phyloP scores from a whole-genome alignment of 2,797 vertebrate species.

The Pangasius mekongensis region DNA sequence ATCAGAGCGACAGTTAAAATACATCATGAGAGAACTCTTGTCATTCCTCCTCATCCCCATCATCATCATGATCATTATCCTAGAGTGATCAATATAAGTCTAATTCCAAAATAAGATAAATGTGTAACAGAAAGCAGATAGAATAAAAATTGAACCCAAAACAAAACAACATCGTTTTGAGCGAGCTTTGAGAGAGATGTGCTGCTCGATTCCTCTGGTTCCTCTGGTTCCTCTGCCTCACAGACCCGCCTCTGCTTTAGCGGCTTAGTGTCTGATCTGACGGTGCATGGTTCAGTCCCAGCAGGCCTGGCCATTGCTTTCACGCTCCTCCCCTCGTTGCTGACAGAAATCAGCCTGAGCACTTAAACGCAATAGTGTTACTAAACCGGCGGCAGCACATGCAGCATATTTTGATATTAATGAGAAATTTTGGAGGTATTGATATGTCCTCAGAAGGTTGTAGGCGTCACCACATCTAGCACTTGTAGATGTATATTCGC shows the following conservation, averaged over 20 bases:
- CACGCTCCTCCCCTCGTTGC: background rate
- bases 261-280: background rate
- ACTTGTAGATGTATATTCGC: background rate
- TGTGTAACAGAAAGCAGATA: background rate
- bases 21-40: background rate
- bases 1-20: background rate
- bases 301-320: constrained; percentile 2
- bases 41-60: background rate
- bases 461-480: background rate
- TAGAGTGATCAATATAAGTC: background rate
- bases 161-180: background rate
- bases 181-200: too few relatives aligned
- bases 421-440: background rate
- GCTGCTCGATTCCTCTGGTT: background rate
- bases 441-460: background rate
- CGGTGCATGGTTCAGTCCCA: constrained; percentile 12
- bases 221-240: background rate
- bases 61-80: background rate
- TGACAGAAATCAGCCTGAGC: background rate
- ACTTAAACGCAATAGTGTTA: constrained; percentile 4
- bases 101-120: background rate
- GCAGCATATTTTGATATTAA: constrained; percentile 8
- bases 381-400: background rate
- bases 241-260: background rate
- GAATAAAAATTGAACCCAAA: background rate